These are phyloP conservation scores for Leucophora obtusa DNA, from an alignment of 2,888 invertebrate species.

Conservation along the genomic window DNA sequence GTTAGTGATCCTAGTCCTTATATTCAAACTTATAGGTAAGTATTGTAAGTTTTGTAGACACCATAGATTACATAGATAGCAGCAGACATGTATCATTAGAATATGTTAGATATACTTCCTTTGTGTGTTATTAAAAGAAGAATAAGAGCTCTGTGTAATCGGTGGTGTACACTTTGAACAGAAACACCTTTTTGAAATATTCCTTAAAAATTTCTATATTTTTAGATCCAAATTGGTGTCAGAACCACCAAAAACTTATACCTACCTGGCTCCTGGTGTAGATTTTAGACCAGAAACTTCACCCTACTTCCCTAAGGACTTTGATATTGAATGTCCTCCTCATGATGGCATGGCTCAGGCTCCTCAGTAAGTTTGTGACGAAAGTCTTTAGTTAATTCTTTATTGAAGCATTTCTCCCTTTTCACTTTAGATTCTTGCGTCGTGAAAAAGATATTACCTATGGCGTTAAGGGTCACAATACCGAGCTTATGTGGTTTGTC, in stretches of 20 bases:
- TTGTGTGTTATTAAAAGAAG: no score
- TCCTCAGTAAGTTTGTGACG: conserved; percentile 80
- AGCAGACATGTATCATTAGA: no score
- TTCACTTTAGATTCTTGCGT: conserved; percentile 84
- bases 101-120: no score
- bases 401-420: neutral
- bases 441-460: conserved; percentile 93
- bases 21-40: conserved; percentile 84
- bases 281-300: conserved; percentile 91
- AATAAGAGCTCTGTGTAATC: no score
- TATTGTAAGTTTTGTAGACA: no score
- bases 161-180: no score
- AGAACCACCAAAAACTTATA: conserved; percentile 88
- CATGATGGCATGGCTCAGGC: conserved; percentile 91
- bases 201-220: neutral
- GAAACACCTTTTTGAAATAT: neutral
- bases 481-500: conserved; percentile 94
- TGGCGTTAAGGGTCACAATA: conserved; percentile 94
- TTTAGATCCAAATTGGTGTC: conserved; percentile 86
- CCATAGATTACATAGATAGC: no score
- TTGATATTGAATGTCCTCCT: conserved; percentile 92
- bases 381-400: neutral
- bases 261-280: conserved; percentile 88
- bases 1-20: conserved; percentile 97
- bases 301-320: conserved; percentile 94